phyloP scores from a whole-genome alignment of 2,888 invertebrate species.

The Apeira syringaria region DNA sequence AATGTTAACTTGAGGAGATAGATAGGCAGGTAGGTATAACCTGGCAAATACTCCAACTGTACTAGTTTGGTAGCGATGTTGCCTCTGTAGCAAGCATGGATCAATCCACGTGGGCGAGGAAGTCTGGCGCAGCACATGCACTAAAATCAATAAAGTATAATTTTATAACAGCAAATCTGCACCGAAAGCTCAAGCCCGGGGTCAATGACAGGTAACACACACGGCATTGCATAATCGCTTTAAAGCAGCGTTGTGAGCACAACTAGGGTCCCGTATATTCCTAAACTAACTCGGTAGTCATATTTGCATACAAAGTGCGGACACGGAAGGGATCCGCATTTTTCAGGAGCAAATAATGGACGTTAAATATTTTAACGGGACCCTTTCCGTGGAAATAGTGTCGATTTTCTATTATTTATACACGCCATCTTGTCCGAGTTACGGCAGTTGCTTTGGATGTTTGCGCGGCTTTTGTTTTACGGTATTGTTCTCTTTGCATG shows the following conservation, averaged over 20 bases:
- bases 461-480: slow-evolving; percentile 18
- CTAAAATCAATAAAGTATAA: too few relatives aligned
- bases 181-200: too few relatives aligned
- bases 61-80: too few relatives aligned
- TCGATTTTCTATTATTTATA: slow-evolving; percentile 60
- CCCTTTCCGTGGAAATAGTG: slow-evolving; percentile 53
- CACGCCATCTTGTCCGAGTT: slow-evolving; percentile 35
- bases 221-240: too few relatives aligned
- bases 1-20: too few relatives aligned
- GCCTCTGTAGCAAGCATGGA: too few relatives aligned
- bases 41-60: too few relatives aligned
- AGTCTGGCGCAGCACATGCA: too few relatives aligned
- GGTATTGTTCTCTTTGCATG: slow-evolving; percentile 13
- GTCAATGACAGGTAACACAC: too few relatives aligned
- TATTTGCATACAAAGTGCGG: slow-evolving; percentile 64
- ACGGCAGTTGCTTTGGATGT: slow-evolving; percentile 17
- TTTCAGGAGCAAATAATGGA: slow-evolving; percentile 58
- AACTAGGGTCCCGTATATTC: slow-evolving; percentile 23
- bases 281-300: slow-evolving; percentile 40
- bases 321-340: slow-evolving; percentile 57
- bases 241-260: neutral
- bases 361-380: slow-evolving; percentile 64
- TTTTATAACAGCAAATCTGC: too few relatives aligned
- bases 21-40: too few relatives aligned
- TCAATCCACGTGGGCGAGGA: too few relatives aligned